Percentiles rank a stretch among this genome's conserved stretches.
Conservation (phyloP, 2,888 invertebrate species). For the Ormyrus rosae region DNA sequence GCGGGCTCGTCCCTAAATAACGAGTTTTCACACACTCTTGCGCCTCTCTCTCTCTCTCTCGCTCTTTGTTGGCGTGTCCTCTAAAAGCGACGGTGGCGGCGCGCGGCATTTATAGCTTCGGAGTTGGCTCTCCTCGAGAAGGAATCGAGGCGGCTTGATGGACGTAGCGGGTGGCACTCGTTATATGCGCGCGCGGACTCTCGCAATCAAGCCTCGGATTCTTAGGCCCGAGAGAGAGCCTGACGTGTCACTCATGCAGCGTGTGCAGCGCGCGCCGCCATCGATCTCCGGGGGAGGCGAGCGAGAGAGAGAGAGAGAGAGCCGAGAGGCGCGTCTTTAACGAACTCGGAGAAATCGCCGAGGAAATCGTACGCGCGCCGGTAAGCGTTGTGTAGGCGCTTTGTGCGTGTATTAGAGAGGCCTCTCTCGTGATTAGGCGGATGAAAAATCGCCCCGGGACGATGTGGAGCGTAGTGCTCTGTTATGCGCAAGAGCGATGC, state of each 20-base stretch:
- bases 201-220: no score
- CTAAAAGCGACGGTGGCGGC: no score
- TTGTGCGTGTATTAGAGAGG: not conserved
- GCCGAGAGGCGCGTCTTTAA: not conserved
- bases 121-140: conserved; percentile 24
- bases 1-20: conserved; percentile 36
- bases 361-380: not conserved
- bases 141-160: conserved; percentile 72
- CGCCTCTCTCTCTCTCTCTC: not conserved
- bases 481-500: not conserved
- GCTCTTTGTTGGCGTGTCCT: no score
- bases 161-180: conserved; percentile 73
- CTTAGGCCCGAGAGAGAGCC: conserved; percentile 61
- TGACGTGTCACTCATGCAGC: conserved; percentile 72
- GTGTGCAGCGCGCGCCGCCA: conserved; percentile 65
- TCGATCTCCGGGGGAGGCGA: conserved; percentile 59
- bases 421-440: conserved; percentile 26
- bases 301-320: no score
- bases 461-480: not conserved
- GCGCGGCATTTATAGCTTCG: no score
- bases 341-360: not conserved
- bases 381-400: not conserved
- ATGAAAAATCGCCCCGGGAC: conserved; percentile 46
- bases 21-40: conserved; percentile 11
- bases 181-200: conserved; percentile 59